Evolutionary conservation across 1,140 invertebrate genomes (phyloP).

Genomic region (Telenomus remus): DNA sequence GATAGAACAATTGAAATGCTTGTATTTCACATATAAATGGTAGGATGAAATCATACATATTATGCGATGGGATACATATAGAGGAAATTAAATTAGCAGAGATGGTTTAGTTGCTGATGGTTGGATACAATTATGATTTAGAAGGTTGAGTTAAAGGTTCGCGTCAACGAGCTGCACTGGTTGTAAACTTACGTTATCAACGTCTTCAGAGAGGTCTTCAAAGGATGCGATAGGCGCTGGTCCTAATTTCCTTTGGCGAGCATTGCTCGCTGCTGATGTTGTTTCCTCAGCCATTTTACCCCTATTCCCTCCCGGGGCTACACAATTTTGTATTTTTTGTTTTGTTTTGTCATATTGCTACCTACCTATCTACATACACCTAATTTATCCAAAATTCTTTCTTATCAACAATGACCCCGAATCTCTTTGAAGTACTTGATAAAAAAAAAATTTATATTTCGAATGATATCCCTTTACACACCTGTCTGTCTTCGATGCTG

Average conservation of each 20-base stretch:
- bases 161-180: constrained; percentile 41
- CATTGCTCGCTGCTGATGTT: constrained; percentile 69
- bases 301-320: constrained; percentile 50
- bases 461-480: constrained; percentile 10
- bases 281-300: constrained; percentile 68
- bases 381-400: constrained; percentile 42
- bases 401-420: not conserved
- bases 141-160: constrained; percentile 39
- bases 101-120: constrained; percentile 20
- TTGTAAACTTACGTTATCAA: constrained; percentile 77
- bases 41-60: too few relatives aligned
- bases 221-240: constrained; percentile 94
- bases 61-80: too few relatives aligned
- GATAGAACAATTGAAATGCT: too few relatives aligned
- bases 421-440: constrained; percentile 36
- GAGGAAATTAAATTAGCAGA: too few relatives aligned
- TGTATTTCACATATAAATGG: too few relatives aligned
- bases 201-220: constrained; percentile 91
- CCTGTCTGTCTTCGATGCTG: not conserved
- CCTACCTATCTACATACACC: constrained; percentile 47
- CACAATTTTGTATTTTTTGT: constrained; percentile 39
- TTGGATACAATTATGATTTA: constrained; percentile 22
- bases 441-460: constrained; percentile 8
- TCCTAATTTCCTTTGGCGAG: constrained; percentile 84
- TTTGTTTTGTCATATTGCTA: constrained; percentile 47